Percentiles rank a stretch among this genome's conserved stretches.
Conservation (phyloP, 2,113 vertebrate species). For the Empidonax traillii region DNA sequence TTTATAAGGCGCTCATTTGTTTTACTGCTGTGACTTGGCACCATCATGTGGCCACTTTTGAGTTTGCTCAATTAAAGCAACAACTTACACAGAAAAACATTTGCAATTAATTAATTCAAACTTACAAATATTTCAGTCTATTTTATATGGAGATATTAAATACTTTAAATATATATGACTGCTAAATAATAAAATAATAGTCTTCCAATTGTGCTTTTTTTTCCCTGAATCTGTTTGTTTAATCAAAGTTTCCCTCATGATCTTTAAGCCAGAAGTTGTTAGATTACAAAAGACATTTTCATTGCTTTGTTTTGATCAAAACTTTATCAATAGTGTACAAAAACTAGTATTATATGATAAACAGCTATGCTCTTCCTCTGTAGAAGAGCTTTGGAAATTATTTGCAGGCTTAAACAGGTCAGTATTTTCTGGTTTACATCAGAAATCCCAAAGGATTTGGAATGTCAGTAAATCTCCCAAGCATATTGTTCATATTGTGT, state of each 20-base stretch:
- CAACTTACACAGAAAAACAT: accelerated
- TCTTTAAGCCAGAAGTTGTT: background rate
- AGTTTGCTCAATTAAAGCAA: background rate
- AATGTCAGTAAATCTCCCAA: background rate
- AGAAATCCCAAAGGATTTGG: background rate
- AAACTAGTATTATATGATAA: background rate
- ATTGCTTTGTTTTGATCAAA: background rate
- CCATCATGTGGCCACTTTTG: slow-evolving; percentile 54
- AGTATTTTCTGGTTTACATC: background rate
- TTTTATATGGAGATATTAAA: background rate
- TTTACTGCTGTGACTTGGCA: slow-evolving; percentile 52
- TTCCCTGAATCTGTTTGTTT: background rate
- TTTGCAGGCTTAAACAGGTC: background rate
- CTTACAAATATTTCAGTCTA: background rate
- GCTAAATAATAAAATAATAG: background rate
- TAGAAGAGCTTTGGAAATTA: background rate
- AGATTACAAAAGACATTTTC: background rate
- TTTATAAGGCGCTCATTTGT: background rate
- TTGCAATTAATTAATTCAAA: background rate
- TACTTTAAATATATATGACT: background rate
- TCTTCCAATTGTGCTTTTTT: background rate
- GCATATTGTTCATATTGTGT: background rate
- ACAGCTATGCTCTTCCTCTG: background rate
- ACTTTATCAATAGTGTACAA: background rate
- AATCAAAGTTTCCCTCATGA: background rate